Base-by-base conservation (phyloP, 1,140 invertebrate genomes). In the Polyergus mexicanus region DNA sequence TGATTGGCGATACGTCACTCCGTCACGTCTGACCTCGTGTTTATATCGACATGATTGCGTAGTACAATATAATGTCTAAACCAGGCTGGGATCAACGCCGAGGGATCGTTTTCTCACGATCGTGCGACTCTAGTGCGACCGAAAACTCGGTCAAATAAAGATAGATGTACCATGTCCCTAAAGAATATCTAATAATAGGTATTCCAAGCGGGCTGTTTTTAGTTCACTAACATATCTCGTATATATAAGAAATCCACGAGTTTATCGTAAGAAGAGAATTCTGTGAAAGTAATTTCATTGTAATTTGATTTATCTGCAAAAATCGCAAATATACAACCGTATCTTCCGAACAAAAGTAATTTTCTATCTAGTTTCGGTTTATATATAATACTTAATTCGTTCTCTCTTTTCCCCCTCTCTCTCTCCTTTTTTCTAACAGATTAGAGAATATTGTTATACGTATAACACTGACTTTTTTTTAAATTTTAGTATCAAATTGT, bases 161-260 rank as follows among this genome's bases (percentile, higher is more conserved):
- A 66, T 78, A 78, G 75, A 19, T 65, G 22, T 51, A 51, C 51
- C 28, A 22, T 32, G n/a, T 51, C 25, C 16, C 10, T 11, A 69
- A 69, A 69, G 16, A 28, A 54, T 71, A 58, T 81, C 78, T 74
- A 74, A 83, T 62, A 74, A 83, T 83, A 83, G 38, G 3, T 72
- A 44, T 44, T 60, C 38, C 41, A 54, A 83, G 11, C 54, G 47
- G 6, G 13, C 54, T 7, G 56, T 58, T 74, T 83, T 83, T 83
- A 71, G 38, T 38, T n/a, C 19, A 60, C 54, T 35, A 41, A 74
- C 54, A 72, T 72, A 72, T 72, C 13, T 60, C 19, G 51, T 2
- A 32, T 35, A 56, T n/a, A 72, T 56, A 7, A 47, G 54, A 72
- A 32, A 72, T 72, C 25, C 22, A 58, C 32, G 51, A 44, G 38